Evolutionary conservation across 2,888 invertebrate species (phyloP), one percentile per base, ranked within the genome.

Genomic region (Agrotis exclamationis): DNA sequence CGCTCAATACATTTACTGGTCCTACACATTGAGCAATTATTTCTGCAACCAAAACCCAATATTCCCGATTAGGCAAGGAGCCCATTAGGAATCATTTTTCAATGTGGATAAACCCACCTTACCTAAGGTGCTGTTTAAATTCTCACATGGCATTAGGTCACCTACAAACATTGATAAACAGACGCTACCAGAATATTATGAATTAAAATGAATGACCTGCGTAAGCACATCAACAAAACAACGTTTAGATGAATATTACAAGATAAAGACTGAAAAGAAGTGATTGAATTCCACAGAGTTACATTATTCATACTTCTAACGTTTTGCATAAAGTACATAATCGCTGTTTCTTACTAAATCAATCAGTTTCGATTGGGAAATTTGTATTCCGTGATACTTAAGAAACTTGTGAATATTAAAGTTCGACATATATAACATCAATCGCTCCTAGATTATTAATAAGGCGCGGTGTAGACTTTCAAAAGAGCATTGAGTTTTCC

Each of bases 401-500:
- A 47, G 81, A 79, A 85, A 82, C 76, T 76, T 79, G 79, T 80
- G 74, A 81, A 76, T 83, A 76, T 79, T 80, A 75, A 79, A 75
- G 63, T 67, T 80, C 59, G 62, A 63, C 73, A 74, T 76, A 72
- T 66, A 69, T 69, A 68, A 70, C 63, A 71, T 76, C 78, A 78
- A 76, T 75, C 77, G 65, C 66, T 74, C 63, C 60, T 72, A 71
- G 80, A 76, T 84, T 86, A 80, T 75, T 70, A 64, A 82, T 74
- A 63, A 76, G 69, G 53, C 64, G 62, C 68, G 33, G 53, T 70
- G 66, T 57, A 71, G 50, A 63, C 56, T 56, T 66, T 83, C 74
- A 76, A 85, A 85, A 87, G 81, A 79, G 70, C 68, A 72, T 83
- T 84, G 76, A 81, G 74, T 84, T 84, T 85, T 81, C 80, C 81